Evolutionary conservation across 2,888 invertebrate species (phyloP).

Genomic region (Agapetus fuscipes): DNA sequence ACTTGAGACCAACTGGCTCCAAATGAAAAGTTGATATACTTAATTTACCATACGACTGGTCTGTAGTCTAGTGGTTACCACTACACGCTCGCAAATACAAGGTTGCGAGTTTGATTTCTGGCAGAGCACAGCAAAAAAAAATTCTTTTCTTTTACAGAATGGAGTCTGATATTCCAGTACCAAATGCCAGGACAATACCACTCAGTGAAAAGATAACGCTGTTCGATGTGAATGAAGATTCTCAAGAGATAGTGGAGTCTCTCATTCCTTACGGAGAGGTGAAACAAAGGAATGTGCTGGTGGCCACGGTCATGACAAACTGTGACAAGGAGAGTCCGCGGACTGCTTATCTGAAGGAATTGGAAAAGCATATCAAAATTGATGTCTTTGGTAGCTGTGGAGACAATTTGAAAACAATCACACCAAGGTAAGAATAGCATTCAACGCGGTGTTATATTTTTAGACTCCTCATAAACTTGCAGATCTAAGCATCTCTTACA

Average conservation of each 20-base stretch:
- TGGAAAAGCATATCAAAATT: slow-evolving; percentile 49
- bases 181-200: slow-evolving; percentile 50
- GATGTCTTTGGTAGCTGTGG: slow-evolving; percentile 50
- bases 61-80: no score
- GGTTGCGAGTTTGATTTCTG: no score
- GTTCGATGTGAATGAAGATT: slow-evolving; percentile 17
- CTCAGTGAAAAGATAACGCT: no score
- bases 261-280: slow-evolving; percentile 34
- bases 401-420: slow-evolving; percentile 24
- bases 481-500: no score
- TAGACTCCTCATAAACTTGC: no score
- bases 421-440: no score
- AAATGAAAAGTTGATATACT: no score
- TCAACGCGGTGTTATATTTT: no score
- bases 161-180: slow-evolving; percentile 55
- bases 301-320: slow-evolving; percentile 50
- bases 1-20: no score
- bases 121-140: no score
- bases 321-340: slow-evolving; percentile 42
- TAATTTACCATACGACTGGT: no score
- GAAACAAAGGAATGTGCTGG: slow-evolving; percentile 38
- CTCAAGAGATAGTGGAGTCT: slow-evolving; percentile 21
- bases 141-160: slow-evolving; percentile 39
- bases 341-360: slow-evolving; percentile 42
- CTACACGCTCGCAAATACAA: no score